Percentiles rank a stretch among this genome's conserved stretches.
These are phyloP conservation scores for Acanthosepion lycidas DNA, from an alignment of 2,888 invertebrate species.

Conservation along the genomic window DNA sequence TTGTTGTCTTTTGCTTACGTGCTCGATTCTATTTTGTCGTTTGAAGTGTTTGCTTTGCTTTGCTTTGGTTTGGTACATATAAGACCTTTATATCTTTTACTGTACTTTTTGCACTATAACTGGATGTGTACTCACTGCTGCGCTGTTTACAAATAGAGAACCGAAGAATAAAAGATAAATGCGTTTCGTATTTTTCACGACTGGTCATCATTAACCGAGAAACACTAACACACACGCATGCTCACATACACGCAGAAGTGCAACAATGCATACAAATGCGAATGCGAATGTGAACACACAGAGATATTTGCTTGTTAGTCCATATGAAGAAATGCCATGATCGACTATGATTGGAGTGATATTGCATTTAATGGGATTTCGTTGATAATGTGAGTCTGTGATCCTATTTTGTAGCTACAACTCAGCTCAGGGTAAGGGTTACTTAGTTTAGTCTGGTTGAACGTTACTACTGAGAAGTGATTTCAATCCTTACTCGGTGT, in stretches of 20 bases:
- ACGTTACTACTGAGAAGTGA: too few species aligned
- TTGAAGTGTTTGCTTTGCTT: background rate
- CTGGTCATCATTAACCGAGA: background rate
- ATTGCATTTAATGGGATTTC: too few species aligned
- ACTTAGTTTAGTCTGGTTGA: too few species aligned
- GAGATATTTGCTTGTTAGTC: too few species aligned
- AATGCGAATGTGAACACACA: too few species aligned
- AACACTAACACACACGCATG: background rate
- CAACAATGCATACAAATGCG: too few species aligned
- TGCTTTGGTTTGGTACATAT: background rate
- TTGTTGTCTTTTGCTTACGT: background rate
- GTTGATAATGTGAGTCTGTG: too few species aligned
- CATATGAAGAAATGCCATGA: too few species aligned
- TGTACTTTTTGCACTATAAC: background rate
- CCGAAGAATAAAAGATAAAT: background rate
- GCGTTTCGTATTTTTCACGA: background rate
- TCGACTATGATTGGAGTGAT: too few species aligned
- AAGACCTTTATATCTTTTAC: background rate
- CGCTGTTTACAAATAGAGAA: background rate
- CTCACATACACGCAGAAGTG: background rate
- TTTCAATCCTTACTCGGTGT: too few species aligned
- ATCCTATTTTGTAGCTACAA: too few species aligned
- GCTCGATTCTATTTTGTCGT: background rate
- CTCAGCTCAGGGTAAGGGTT: too few species aligned
- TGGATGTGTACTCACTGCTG: background rate